Conservation (phyloP, 2,888 invertebrate genomes). For the Catonia carolina region DNA sequence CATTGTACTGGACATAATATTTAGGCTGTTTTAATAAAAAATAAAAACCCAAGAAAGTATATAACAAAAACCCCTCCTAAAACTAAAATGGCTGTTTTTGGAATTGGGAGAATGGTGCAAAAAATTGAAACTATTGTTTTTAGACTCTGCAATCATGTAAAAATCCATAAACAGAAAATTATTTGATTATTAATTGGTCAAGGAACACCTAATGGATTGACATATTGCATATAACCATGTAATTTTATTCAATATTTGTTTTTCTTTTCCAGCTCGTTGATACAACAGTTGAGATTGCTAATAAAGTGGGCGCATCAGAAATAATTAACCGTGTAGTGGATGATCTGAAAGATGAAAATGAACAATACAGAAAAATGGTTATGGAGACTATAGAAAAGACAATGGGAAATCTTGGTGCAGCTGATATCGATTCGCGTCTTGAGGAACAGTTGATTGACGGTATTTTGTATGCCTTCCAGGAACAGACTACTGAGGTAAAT, state of each 20-base stretch:
- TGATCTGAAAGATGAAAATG: slow-evolving; percentile 98
- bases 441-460: slow-evolving; percentile 99
- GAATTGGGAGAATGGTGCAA: no score
- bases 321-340: slow-evolving; percentile 98
- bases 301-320: slow-evolving; percentile 99
- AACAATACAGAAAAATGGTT: slow-evolving; percentile 99
- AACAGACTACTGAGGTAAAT: slow-evolving; percentile 94
- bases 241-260: slow-evolving; percentile 1
- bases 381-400: slow-evolving; percentile 99
- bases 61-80: no score
- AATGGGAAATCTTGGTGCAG: slow-evolving; percentile 93
- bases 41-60: no score
- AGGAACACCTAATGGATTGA: no score
- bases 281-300: slow-evolving; percentile 99
- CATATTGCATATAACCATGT: no score
- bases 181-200: no score
- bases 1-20: no score
- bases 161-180: no score
- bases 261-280: slow-evolving; percentile 68
- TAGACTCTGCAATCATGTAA: no score
- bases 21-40: no score
- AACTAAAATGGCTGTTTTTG: no score
- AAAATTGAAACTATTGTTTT: no score
- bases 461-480: slow-evolving; percentile 98
- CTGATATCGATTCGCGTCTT: slow-evolving; percentile 94